A percentile compares a stretch with the other conserved stretches of the same genome.
phyloP scores from a whole-genome alignment of 2,113 vertebrate genomes.

The Colaptes auratus region DNA sequence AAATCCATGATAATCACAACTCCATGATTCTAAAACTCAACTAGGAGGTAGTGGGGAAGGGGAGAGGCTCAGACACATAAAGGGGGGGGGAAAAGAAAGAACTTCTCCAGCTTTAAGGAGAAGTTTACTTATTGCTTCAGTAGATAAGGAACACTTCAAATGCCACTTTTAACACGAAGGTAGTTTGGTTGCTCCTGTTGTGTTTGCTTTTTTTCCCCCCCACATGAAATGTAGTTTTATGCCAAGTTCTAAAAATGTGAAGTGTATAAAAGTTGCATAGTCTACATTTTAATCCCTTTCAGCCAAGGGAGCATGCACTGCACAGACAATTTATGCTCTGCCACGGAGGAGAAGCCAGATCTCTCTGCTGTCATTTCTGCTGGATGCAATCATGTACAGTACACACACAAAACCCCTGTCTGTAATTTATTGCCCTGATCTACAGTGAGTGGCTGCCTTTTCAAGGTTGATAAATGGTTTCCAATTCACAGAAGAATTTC shows the following conservation, averaged over 20 bases:
- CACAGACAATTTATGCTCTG: background rate
- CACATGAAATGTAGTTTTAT: background rate
- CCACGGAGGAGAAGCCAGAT: background rate
- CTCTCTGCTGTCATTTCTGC: background rate
- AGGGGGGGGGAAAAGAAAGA: background rate
- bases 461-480: background rate
- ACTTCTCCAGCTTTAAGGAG: background rate
- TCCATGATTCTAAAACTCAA: background rate
- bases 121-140: slow-evolving; percentile 28
- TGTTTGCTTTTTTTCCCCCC: background rate
- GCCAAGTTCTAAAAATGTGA: slow-evolving; percentile 9
- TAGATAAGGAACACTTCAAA: slow-evolving; percentile 42
- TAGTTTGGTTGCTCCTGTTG: background rate
- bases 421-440: background rate
- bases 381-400: background rate
- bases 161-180: background rate
- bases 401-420: background rate
- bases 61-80: background rate
- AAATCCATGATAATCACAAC: background rate
- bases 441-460: background rate
- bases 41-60: background rate
- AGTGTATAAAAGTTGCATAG: slow-evolving; percentile 56
- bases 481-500: slow-evolving; percentile 7
- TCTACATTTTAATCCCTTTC: background rate
- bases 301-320: slow-evolving; percentile 12